Evolutionary conservation across 2,888 invertebrate species (phyloP).

Genomic region (Folsomia manolachei): DNA sequence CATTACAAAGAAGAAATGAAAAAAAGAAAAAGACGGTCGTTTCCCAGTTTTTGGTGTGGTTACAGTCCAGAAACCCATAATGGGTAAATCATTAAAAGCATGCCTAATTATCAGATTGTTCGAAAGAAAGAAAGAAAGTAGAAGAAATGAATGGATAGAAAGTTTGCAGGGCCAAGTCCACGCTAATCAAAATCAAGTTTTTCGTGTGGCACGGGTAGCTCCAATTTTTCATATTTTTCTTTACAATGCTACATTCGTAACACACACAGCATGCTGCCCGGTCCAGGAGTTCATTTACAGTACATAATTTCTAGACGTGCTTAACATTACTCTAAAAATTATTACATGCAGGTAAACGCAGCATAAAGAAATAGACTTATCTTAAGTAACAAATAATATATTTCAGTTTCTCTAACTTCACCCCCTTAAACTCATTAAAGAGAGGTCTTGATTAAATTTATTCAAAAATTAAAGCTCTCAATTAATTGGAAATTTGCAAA

Average conservation of each 20-base stretch:
- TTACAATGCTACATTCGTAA: not conserved
- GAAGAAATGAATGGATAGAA: slow-evolving; percentile 2
- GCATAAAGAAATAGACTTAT: no score
- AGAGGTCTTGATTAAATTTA: not conserved
- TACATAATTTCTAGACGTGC: no score
- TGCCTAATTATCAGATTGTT: slow-evolving; percentile 50
- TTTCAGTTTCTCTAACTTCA: no score
- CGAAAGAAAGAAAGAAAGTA: slow-evolving; percentile 17
- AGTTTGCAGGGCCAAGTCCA: not conserved
- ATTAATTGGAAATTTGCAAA: no score
- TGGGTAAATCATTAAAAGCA: slow-evolving; percentile 51
- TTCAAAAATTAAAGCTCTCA: no score
- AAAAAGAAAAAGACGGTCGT: slow-evolving; percentile 50
- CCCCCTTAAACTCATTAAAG: no score
- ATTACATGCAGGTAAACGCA: no score
- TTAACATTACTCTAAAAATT: no score
- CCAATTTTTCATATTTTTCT: not conserved
- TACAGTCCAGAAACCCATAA: slow-evolving; percentile 37
- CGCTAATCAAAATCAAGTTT: not conserved
- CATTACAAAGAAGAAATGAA: slow-evolving; percentile 44
- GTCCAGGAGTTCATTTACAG: not conserved
- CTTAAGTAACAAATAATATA: no score
- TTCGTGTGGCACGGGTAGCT: not conserved
- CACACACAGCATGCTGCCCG: no score
- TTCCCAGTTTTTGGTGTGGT: slow-evolving; percentile 43